A percentile compares a stretch with the other conserved stretches of the same genome.
These are phyloP conservation scores for Globodera ellingtonae DNA, from an alignment of 1,140 invertebrate genomes.

Conservation along the genomic window DNA sequence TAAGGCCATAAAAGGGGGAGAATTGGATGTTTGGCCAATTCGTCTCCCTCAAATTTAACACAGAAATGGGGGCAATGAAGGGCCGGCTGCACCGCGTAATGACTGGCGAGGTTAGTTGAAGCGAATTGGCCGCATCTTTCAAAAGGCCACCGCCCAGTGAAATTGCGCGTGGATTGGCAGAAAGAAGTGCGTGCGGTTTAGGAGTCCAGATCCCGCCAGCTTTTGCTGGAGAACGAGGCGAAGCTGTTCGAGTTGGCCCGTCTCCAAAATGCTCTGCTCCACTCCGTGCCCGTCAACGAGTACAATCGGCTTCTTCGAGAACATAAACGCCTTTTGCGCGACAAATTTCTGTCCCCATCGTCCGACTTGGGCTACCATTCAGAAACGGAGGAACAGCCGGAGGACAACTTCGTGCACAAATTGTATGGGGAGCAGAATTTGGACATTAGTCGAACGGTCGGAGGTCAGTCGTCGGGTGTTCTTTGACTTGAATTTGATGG, in stretches of 20 bases:
- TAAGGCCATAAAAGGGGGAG: not conserved
- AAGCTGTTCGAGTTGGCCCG: conserved; percentile 31
- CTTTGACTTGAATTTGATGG: not conserved
- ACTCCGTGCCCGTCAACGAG: conserved; percentile 50
- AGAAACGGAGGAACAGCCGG: not conserved
- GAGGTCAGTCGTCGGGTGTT: not conserved
- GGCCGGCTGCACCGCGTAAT: not conserved
- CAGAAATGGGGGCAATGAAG: conserved; percentile 7
- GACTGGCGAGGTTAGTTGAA: conserved; percentile 10
- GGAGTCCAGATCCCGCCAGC: conserved; percentile 17
- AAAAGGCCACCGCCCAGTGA: conserved; percentile 1
- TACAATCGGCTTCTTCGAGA: conserved; percentile 43
- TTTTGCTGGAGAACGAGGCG: conserved; percentile 39
- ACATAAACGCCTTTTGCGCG: conserved; percentile 42
- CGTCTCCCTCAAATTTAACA: not conserved
- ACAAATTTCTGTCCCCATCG: conserved; percentile 7
- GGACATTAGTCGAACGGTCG: not conserved
- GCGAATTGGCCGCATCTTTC: conserved; percentile 2
- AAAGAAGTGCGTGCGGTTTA: not conserved
- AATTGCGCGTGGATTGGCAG: not conserved
- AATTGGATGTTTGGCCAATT: not conserved
- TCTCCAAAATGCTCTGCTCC: conserved; percentile 45
- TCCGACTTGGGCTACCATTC: conserved; percentile 20
- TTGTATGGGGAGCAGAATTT: not conserved
- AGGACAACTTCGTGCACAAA: not conserved